phyloP scores from a whole-genome alignment of 2,113 vertebrate genomes.

The Siphamia tubifer region DNA sequence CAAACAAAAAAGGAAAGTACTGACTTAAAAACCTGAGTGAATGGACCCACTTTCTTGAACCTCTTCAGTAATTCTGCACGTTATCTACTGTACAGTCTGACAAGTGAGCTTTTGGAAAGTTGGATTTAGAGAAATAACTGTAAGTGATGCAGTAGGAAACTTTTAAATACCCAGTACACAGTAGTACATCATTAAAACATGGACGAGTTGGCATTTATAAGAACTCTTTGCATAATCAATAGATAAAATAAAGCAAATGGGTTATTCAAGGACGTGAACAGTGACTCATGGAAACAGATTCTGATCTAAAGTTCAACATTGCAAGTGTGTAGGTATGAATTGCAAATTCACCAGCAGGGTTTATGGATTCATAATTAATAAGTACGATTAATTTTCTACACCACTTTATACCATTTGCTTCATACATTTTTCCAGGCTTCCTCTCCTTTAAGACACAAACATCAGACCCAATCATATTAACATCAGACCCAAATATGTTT shows the following conservation, averaged over 20 bases:
- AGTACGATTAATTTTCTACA: background rate
- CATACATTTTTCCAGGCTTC: no score
- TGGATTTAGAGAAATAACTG: background rate
- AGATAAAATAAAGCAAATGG: background rate
- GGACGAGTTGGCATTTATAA: conserved; percentile 4
- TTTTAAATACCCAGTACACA: background rate
- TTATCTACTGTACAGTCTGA: no score
- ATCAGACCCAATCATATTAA: background rate
- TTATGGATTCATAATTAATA: background rate
- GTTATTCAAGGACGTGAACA: background rate
- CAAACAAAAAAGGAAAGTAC: no score
- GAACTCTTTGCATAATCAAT: conserved; percentile 32
- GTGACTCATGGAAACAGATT: background rate
- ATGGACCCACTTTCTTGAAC: no score
- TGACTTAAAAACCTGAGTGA: no score
- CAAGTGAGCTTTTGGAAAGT: background rate
- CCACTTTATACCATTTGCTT: background rate
- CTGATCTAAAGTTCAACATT: background rate
- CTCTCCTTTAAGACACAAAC: background rate
- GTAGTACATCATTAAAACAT: conserved; percentile 24
- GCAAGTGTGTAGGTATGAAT: background rate
- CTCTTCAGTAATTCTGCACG: no score
- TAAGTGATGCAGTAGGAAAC: background rate
- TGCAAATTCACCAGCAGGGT: background rate
- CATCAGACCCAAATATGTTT: no score